Evolutionary conservation across 2,888 invertebrate genomes (phyloP).

Genomic region (Hololepta plana): DNA sequence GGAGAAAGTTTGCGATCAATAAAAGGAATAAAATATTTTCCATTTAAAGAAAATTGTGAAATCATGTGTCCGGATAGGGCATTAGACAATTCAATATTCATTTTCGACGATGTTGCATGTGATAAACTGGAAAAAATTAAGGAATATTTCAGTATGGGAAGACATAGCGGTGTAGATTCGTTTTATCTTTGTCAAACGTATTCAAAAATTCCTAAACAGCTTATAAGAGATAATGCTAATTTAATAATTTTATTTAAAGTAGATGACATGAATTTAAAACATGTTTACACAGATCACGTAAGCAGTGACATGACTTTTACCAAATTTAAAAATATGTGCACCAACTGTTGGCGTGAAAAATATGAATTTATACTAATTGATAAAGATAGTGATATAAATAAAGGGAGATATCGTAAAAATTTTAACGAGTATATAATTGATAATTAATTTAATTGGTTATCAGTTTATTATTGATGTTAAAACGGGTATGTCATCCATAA

Average conservation of each 20-base stretch:
- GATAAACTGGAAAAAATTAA: constrained; percentile 1
- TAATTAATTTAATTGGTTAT: too few species aligned
- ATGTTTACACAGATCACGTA: constrained; percentile 5
- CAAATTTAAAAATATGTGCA: constrained; percentile 3
- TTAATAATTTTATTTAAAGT: constrained; percentile 8
- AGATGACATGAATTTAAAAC: constrained; percentile 7
- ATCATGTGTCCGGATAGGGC: too few species aligned
- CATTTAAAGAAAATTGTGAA: constrained; percentile 1
- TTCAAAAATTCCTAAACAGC: constrained; percentile 9
- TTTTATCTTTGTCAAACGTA: constrained; percentile 8
- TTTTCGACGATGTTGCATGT: constrained; percentile 6
- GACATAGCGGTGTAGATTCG: constrained; percentile 8
- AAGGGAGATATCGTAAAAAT: constrained; percentile 1
- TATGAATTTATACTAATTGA: constrained; percentile 3
- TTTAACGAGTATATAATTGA: too few species aligned
- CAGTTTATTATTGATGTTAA: too few species aligned
- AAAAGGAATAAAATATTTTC: not conserved
- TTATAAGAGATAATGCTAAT: constrained; percentile 8
- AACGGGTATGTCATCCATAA: too few species aligned
- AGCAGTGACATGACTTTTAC: constrained; percentile 5
- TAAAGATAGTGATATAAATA: constrained; percentile 2
- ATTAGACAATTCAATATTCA: constrained; percentile 2
- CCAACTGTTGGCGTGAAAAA: constrained; percentile 4
- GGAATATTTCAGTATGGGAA: constrained; percentile 9
- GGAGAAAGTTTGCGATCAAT: too few species aligned